Evolutionary conservation across 2,797 vertebrate genomes (phyloP).

Genomic region (Gephyroberyx darwinii): DNA sequence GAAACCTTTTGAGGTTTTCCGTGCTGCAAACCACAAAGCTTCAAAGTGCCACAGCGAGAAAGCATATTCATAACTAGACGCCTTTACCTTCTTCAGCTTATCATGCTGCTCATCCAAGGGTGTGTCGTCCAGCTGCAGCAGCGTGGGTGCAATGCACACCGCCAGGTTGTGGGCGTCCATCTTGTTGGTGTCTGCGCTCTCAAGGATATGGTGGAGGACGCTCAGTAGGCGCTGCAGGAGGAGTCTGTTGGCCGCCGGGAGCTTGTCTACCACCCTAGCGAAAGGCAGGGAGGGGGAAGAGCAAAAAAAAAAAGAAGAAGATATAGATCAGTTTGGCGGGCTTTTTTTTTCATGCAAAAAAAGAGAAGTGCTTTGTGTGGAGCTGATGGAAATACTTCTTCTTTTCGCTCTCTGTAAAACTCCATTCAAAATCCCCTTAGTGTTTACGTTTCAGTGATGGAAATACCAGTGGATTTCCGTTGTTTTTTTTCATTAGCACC

Average conservation of each 20-base stretch:
- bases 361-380: constrained; percentile 38
- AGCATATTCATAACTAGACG: constrained; percentile 40
- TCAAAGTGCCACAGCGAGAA: constrained; percentile 58
- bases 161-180: constrained; percentile 93
- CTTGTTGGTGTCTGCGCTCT: constrained; percentile 82
- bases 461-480: constrained; percentile 37
- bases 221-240: constrained; percentile 87
- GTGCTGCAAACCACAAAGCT: constrained; percentile 58
- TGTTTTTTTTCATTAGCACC: not conserved
- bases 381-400: constrained; percentile 33
- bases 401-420: constrained; percentile 48
- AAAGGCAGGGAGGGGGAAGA: constrained; percentile 11
- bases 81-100: constrained; percentile 85
- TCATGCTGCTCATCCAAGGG: constrained; percentile 84
- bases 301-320: constrained; percentile 54
- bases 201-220: constrained; percentile 87
- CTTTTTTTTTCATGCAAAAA: constrained; percentile 53
- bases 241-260: constrained; percentile 86
- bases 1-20: constrained; percentile 69
- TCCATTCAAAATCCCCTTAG: constrained; percentile 53
- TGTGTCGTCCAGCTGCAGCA: constrained; percentile 80
- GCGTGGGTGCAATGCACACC: constrained; percentile 90
- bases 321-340: constrained; percentile 47
- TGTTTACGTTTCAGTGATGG: constrained; percentile 1
- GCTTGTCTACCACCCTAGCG: constrained; percentile 83